Percentiles rank a stretch among this genome's conserved stretches.
Conservation (phyloP, 2,797 vertebrate species). For the Carduelis carduelis region DNA sequence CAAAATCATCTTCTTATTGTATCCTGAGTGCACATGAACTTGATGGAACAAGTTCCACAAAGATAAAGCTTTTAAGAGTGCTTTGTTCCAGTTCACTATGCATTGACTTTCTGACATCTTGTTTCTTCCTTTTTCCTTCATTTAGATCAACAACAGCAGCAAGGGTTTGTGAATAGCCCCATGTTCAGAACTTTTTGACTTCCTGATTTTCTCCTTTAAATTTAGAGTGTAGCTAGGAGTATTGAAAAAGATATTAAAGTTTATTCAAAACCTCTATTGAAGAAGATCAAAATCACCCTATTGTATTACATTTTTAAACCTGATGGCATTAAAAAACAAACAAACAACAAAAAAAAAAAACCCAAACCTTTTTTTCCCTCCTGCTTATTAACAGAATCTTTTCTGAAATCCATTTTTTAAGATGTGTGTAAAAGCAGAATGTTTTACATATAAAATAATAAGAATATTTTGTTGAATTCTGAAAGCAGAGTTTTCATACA, state of each 20-base stretch:
- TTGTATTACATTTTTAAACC: not conserved
- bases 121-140: not conserved
- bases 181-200: not conserved
- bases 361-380: rapidly evolving
- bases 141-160: not conserved
- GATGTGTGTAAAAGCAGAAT: not conserved
- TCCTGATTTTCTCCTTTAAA: not conserved
- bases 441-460: not conserved
- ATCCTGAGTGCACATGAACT: not conserved
- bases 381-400: not conserved
- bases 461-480: not conserved
- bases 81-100: not conserved
- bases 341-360: not conserved
- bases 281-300: not conserved
- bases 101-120: not conserved
- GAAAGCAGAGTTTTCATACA: not conserved
- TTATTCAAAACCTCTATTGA: not conserved
- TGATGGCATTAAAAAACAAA: not conserved
- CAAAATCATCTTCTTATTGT: not conserved
- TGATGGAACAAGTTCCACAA: not conserved
- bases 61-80: not conserved
- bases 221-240: not conserved
- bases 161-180: not conserved
- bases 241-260: not conserved
- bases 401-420: not conserved